Conservation (phyloP, 2,113 vertebrate genomes). For the Mugil cephalus region DNA sequence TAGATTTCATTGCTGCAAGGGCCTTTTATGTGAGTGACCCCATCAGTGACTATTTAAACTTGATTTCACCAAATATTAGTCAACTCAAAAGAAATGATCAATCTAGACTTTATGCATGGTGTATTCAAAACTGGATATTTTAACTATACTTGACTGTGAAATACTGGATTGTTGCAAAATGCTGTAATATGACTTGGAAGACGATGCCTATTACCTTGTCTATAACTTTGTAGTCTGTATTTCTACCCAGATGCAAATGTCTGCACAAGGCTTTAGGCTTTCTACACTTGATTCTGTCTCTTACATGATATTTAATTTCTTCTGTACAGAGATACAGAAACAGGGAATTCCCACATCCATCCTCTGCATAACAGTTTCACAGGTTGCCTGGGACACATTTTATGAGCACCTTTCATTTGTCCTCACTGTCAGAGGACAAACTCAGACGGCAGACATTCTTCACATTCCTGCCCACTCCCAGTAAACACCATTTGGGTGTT, state of each 20-base stretch:
- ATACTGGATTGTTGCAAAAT: no score
- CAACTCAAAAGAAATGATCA: no score
- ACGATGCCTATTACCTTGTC: no score
- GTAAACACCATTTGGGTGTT: conserved; percentile 68
- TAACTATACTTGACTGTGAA: not conserved
- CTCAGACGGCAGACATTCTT: conserved; percentile 82
- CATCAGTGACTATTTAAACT: no score
- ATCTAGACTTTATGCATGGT: not conserved
- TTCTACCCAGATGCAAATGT: not conserved
- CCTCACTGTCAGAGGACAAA: conserved; percentile 57
- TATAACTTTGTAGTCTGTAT: not conserved
- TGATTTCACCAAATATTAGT: no score
- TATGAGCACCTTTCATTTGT: conserved; percentile 71
- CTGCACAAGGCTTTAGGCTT: not conserved
- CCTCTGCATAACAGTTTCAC: conserved; percentile 44
- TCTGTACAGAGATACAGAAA: conserved; percentile 10
- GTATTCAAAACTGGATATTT: not conserved
- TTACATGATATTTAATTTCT: not conserved
- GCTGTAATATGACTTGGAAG: no score
- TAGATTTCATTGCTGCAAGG: no score
- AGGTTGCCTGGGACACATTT: conserved; percentile 50
- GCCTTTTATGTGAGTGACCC: no score
- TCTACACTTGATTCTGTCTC: not conserved
- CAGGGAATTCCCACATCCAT: conserved; percentile 63
- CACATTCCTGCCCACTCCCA: conserved; percentile 66